Percentiles rank a stretch among this genome's conserved stretches.
These are phyloP conservation scores for Physeter macrocephalus DNA, from an alignment of 2,113 vertebrate genomes.

Conservation along the genomic window DNA sequence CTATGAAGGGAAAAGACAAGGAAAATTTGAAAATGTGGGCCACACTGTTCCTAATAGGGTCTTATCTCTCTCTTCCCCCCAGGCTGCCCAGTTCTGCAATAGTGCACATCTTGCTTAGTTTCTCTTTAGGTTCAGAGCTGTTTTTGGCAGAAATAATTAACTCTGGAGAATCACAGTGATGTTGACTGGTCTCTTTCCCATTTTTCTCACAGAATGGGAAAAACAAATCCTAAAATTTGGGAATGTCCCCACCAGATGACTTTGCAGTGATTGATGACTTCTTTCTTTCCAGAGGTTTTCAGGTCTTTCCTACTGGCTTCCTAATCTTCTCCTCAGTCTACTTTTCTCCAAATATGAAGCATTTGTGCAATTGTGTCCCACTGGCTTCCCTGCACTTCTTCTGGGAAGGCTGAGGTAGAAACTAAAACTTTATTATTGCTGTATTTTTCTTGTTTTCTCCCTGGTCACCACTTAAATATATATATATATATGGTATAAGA, in stretches of 20 bases:
- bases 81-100: background rate
- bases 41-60: accelerated
- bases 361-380: background rate
- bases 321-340: background rate
- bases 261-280: background rate
- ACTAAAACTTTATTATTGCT: background rate
- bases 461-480: background rate
- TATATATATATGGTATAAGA: background rate
- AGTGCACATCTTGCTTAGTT: background rate
- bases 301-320: background rate
- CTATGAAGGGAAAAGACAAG: background rate
- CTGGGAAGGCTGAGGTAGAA: background rate
- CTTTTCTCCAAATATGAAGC: background rate
- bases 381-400: background rate
- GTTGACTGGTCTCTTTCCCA: background rate
- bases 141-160: background rate
- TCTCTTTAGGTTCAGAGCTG: background rate
- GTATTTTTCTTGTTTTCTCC: background rate
- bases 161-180: background rate
- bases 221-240: background rate
- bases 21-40: background rate
- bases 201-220: background rate
- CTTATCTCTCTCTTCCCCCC: background rate
- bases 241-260: background rate
- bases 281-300: background rate